Evolutionary conservation across 2,113 vertebrate species (phyloP), one percentile per base, ranked within the genome.

Genomic region (Gopherus evgoodei): DNA sequence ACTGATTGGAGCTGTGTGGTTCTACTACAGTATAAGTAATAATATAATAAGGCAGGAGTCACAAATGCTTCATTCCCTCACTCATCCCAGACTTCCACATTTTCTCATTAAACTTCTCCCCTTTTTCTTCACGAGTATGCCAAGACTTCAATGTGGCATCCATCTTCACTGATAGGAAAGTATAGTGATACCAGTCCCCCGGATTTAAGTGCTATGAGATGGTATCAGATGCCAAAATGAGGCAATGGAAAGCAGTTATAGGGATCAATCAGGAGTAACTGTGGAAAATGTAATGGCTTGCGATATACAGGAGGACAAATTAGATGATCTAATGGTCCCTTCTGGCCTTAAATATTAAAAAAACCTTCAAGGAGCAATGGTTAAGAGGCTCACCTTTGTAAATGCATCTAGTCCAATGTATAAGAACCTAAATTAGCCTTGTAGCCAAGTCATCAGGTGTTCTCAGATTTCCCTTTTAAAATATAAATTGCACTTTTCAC

Each of bases 401-500:
- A 95, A 92, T 79, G 76, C 53, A 96, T 92, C 91, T 86, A 91
- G 76, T 90, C 56, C 69, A 94, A 90, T 88, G 90, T 50, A 0
- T 79, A 91, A 89, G 83, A 93, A 94, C 83, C 86, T 89, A 90
- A 92, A 52, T 59, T 81, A 83, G 24, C 16, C 53, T 7, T 65
- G 52, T 88, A 94, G 95, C 65, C 35, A 95, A 81, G 84, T 53
- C 22, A 38, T 59, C 29, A 29, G n/a, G 14, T 54, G 76, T 88
- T 92, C 87, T 44, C 65, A 96, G 90, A 81, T 89, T 96, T 95
- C 95, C 90, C 91, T 89, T 97, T 96, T 93, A 95, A 94, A 92
- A 95, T 84, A 94, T 27, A 96, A 96, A 97, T 95, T 95, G 87
- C 88, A 95, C 93, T 95, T 97, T 83, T 90, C 22, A 94, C 79